Base-by-base conservation (phyloP, 2,797 vertebrate genomes). In the Acanthurus leucopareius region DNA sequence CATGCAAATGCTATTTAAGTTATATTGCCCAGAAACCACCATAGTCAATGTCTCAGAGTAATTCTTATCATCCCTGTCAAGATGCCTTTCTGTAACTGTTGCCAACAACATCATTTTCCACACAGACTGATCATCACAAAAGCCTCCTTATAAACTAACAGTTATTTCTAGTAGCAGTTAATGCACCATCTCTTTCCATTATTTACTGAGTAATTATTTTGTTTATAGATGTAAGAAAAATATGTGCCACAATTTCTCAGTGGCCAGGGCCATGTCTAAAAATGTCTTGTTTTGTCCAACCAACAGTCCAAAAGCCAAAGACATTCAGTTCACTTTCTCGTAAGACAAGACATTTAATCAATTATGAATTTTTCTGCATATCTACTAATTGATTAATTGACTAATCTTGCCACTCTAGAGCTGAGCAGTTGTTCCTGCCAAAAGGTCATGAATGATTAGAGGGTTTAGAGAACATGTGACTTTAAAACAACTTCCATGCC, bases 51-150 rank as follows among this genome's bases (percentile, higher is more conserved):
- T 38, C 28, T 65, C 13, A 3, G 13, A 25, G 64, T 17, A 20
- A 68, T 56, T 54, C 48, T 65, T 5, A 42, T 66, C 14, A 42
- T 42, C 42, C n/a, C 35, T 52, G 47, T 35, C 28, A 64, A 64
- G 49, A 64, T 35, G 10, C 22, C 19, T 64, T 64, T 49, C 25
- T 19, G 13, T 38, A 32, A 20, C 32, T 61, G 28, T 16, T 42
- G 32, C 11, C 42, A 61, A 44, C 42, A 61, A 44, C 28, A 70
- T 51, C 15, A 60, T n/a, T 15, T 22, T 8, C 2, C 4, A 35
- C 32, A 35, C 7, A 7, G 32, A 35, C 32, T 62, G 7, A 22
- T 40, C n/a, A 22, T 20, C 9, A 16, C 20, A 45, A 9, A 45
- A 45, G 3, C 42, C 32, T 35, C 32, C 32, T 4, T 32, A 32